phyloP scores from a whole-genome alignment of 30 jellyfish, hydroid and myxozoan genomes.

The Nemopilema nomurai region DNA sequence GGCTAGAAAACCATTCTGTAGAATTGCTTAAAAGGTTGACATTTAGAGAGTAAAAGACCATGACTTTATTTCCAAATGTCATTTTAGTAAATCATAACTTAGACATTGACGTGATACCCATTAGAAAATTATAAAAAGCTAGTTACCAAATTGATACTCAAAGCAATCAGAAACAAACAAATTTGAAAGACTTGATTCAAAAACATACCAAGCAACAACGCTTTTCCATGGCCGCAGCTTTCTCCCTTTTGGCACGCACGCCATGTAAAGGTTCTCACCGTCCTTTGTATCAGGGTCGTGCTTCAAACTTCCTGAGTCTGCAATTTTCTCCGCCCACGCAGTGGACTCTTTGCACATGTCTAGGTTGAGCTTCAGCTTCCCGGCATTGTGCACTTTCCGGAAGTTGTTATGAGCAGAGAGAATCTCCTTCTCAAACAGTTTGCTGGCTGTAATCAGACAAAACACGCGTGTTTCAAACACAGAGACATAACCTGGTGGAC shows the following conservation, averaged over 20 bases:
- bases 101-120: background rate
- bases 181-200: too few species aligned
- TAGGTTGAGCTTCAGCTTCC: constrained; percentile 43
- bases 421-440: constrained; percentile 42
- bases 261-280: constrained; percentile 88
- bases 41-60: too few species aligned
- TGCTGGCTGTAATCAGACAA: background rate
- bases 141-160: too few species aligned
- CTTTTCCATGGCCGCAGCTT: constrained; percentile 55
- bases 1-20: too few species aligned
- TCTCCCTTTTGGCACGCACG: constrained; percentile 65
- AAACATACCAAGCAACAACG: constrained; percentile 62
- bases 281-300: constrained; percentile 62
- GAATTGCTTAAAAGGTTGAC: too few species aligned
- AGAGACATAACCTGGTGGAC: too few species aligned
- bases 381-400: constrained; percentile 82
- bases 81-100: background rate
- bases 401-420: constrained; percentile 72
- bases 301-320: constrained; percentile 49
- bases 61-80: too few species aligned
- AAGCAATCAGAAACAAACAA: too few species aligned
- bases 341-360: constrained; percentile 65
- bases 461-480: background rate
- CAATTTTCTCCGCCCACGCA: constrained; percentile 55
- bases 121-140: background rate